Percentiles rank a stretch among this genome's conserved stretches.
phyloP scores from a whole-genome alignment of 2,113 vertebrate genomes.

The Phalacrocorax brasilianus region DNA sequence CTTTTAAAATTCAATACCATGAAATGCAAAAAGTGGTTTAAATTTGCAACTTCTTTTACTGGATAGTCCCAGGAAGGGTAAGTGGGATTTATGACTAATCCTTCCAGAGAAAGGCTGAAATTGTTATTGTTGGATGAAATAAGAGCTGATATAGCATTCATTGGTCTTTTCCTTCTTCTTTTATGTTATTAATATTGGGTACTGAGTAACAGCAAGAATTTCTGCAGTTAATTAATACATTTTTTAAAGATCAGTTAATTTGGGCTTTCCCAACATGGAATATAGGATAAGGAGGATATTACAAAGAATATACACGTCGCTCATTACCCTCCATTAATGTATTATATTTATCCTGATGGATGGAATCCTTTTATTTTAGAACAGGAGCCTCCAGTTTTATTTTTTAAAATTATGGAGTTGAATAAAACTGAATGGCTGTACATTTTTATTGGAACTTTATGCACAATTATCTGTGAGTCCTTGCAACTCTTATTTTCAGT shows the following conservation, averaged over 20 bases:
- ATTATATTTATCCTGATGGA: background rate
- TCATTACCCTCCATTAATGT: background rate
- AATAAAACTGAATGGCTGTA: slow-evolving; percentile 85
- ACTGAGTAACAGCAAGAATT: background rate
- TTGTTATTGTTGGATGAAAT: background rate
- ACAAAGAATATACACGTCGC: background rate
- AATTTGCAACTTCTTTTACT: background rate
- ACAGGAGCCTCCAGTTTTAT: slow-evolving; percentile 75
- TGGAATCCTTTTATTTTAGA: slow-evolving; percentile 60
- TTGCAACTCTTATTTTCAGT: slow-evolving; percentile 84
- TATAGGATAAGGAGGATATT: background rate
- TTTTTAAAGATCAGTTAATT: background rate
- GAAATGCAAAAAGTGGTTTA: background rate
- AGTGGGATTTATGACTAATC: background rate
- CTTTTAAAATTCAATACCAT: background rate
- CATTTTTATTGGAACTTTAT: slow-evolving; percentile 79
- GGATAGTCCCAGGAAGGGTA: background rate
- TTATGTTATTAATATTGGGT: background rate
- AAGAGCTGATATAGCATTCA: background rate
- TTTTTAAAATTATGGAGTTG: slow-evolving; percentile 79
- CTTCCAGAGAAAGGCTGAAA: background rate
- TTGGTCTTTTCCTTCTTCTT: background rate
- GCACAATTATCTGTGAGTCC: slow-evolving; percentile 78
- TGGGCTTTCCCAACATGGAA: background rate
- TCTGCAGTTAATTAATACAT: background rate